Conservation (phyloP, 2,797 vertebrate species). For the Cheirogaleus major region DNA sequence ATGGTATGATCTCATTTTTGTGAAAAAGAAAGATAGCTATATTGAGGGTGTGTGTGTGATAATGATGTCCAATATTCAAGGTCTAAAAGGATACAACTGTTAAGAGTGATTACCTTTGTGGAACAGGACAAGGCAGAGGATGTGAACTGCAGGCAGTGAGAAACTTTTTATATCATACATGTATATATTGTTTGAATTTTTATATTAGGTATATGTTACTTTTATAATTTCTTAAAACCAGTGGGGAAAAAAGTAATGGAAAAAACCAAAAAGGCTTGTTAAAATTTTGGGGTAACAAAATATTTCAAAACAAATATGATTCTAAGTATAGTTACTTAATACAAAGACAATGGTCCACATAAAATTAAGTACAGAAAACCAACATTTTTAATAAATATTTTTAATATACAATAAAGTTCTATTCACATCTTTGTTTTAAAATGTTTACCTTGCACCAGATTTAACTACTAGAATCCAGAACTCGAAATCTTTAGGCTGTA, state of each 20-base stretch:
- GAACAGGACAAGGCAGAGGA: neutral
- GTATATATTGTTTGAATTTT: neutral
- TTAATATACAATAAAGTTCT: neutral
- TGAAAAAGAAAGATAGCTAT: neutral
- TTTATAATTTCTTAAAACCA: neutral
- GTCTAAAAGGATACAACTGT: neutral
- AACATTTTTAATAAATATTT: neutral
- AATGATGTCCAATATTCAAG: neutral
- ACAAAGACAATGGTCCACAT: constrained; percentile 1
- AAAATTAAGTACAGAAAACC: constrained; percentile 23
- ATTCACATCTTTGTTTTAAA: constrained; percentile 13
- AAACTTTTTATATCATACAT: neutral
- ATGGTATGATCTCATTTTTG: neutral
- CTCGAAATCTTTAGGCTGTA: neutral
- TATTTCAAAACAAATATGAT: neutral
- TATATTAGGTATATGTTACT: neutral
- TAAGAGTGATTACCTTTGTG: neutral
- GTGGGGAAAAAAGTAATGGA: neutral
- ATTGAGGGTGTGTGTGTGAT: neutral
- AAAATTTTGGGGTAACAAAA: constrained; percentile 6
- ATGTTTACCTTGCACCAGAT: neutral
- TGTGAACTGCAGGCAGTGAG: neutral
- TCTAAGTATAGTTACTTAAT: neutral
- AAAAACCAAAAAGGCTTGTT: neutral
- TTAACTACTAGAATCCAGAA: constrained; percentile 7